Evolutionary conservation across 2,797 vertebrate genomes (phyloP).

Genomic region (Periparus ater): DNA sequence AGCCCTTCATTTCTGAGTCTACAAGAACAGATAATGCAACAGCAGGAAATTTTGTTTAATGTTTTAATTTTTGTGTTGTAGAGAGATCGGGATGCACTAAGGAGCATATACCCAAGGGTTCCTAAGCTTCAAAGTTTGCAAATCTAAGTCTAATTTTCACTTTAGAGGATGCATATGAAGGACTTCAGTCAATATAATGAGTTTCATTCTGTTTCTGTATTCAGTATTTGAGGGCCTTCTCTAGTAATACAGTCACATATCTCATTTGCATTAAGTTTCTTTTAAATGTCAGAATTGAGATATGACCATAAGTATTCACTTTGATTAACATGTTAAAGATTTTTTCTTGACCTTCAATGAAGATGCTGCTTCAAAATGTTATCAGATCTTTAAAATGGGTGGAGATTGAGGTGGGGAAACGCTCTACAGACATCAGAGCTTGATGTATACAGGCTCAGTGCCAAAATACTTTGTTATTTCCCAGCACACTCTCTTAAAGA

Average conservation of each 20-base stretch:
- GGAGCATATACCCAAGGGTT: conserved; percentile 44
- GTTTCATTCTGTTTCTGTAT: conserved; percentile 67
- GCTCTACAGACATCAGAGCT: conserved; percentile 11
- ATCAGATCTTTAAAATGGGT: conserved; percentile 42
- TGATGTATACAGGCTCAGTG: background rate
- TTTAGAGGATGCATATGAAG: conserved; percentile 75
- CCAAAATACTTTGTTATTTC: conserved; percentile 23
- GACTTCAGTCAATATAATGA: conserved; percentile 68
- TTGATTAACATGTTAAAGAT: conserved; percentile 74
- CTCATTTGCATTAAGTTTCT: conserved; percentile 78
- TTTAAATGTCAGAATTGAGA: conserved; percentile 78
- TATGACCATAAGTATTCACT: conserved; percentile 75
- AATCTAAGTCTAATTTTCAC: conserved; percentile 77
- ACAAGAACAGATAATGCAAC: conserved; percentile 12
- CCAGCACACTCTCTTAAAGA: background rate
- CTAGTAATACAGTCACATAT: conserved; percentile 71
- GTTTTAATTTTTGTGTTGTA: conserved; percentile 55
- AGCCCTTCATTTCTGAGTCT: conserved; percentile 5
- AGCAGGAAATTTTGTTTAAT: conserved; percentile 40
- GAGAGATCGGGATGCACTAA: conserved; percentile 64
- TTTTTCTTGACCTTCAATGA: conserved; percentile 76
- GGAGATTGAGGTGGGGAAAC: background rate
- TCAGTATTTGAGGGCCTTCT: conserved; percentile 71
- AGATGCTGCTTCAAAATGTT: conserved; percentile 55
- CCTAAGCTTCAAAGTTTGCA: conserved; percentile 69